Conservation (phyloP, 2,797 vertebrate genomes). For the Spinus olivaceus region DNA sequence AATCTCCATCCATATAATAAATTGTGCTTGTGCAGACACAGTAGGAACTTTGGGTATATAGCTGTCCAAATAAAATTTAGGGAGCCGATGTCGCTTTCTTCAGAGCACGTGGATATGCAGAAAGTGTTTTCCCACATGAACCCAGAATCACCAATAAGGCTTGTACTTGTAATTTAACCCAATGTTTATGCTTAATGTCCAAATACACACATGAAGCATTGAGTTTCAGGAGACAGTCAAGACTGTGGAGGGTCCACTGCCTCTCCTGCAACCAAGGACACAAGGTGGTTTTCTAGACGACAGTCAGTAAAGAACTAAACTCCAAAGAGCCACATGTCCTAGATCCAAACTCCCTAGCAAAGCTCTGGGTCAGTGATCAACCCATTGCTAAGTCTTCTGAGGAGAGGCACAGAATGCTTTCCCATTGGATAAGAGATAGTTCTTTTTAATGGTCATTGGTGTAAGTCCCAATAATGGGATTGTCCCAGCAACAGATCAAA, state of each 20-base stretch:
- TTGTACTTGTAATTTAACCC: not conserved
- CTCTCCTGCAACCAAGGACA: not conserved
- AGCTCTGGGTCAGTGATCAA: not conserved
- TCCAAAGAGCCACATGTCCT: not conserved
- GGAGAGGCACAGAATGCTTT: not conserved
- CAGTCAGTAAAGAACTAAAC: not conserved
- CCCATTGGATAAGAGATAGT: not conserved
- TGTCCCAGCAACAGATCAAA: not conserved
- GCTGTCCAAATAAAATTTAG: not conserved
- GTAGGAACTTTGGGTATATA: not conserved
- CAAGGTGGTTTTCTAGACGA: not conserved
- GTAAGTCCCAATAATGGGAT: not conserved
- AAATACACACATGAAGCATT: rapidly evolving
- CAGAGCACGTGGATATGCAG: rapidly evolving
- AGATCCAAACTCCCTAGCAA: not conserved
- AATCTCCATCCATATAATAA: not conserved
- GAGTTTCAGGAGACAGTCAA: rapidly evolving
- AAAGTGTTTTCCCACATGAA: not conserved
- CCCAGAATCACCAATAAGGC: not conserved
- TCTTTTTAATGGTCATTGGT: not conserved
- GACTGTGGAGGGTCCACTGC: not conserved
- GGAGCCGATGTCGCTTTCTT: rapidly evolving
- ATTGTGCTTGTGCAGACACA: not conserved
- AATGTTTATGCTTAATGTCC: not conserved
- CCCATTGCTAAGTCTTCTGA: not conserved